phyloP scores from a whole-genome alignment of 1,140 invertebrate species.

The Tetramorium alpestre region DNA sequence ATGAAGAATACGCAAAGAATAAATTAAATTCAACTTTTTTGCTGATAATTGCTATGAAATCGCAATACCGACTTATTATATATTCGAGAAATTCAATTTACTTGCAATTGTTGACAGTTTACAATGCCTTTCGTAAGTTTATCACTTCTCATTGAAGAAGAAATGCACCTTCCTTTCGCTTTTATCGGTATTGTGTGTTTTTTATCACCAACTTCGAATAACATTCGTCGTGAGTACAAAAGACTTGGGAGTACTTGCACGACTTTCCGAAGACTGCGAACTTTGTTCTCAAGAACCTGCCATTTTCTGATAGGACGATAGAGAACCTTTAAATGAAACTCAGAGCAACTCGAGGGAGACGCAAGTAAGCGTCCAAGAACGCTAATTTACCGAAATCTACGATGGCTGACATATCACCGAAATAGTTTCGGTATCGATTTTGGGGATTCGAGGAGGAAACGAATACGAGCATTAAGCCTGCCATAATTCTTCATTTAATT shows the following conservation, averaged over 20 bases:
- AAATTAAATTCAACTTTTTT: background rate
- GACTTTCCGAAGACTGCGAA: conserved; percentile 25
- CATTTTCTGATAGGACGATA: conserved; percentile 18
- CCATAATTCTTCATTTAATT: conserved; percentile 36
- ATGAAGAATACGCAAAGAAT: background rate
- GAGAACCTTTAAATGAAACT: conserved; percentile 38
- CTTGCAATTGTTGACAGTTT: conserved; percentile 10
- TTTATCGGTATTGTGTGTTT: background rate
- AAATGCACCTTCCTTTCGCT: conserved; percentile 14
- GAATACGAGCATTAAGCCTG: conserved; percentile 13
- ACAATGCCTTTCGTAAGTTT: background rate
- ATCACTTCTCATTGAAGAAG: background rate
- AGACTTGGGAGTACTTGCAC: conserved; percentile 13
- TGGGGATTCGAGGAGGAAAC: background rate
- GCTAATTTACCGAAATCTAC: conserved; percentile 33
- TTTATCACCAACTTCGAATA: background rate
- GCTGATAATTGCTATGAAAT: background rate
- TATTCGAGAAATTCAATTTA: background rate
- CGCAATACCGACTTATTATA: background rate
- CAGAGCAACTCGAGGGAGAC: background rate
- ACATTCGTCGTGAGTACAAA: conserved; percentile 32
- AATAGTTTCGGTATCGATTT: background rate
- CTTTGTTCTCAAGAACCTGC: conserved; percentile 12
- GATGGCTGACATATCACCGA: background rate
- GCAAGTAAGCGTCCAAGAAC: background rate